Evolutionary conservation across 2,888 invertebrate genomes (phyloP), one percentile per base, ranked within the genome.

Genomic region (Agrypnus murinus): DNA sequence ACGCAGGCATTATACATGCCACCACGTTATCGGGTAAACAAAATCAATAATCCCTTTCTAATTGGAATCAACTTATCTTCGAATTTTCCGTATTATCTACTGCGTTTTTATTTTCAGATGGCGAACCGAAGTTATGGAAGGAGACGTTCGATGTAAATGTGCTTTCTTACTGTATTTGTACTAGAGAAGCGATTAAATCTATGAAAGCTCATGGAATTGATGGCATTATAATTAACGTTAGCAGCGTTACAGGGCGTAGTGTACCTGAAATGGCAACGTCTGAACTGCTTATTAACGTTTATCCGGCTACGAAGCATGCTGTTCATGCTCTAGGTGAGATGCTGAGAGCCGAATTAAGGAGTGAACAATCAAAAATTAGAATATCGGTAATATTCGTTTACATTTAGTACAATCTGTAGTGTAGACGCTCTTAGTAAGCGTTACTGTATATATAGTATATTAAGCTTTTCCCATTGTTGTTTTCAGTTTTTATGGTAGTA

Each of bases 131-230:
- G 5, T 12, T 19, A 12, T 81, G 80, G 80, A 75, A 69, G 43
- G 67, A 72, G 31, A 72, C 79, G 6, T 25, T 81, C n/a, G 77
- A 81, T 59, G 77, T 78, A 6, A 81, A 81, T 60, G 65, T 81
- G 0, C 50, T 79, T 9, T 78, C 73, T 0, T 59, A 38, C 10
- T 70, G 70, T 9, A 73, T 80, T 9, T 77, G 76, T 12, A 71
- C 75, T 9, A 66, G 76, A 32, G 77, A 78, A 67, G 76, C 76
- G 6, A 63, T 80, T 1, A 74, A 74, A 59, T 75, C 69, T 9
- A 79, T 80, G 80, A 73, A 73, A 36, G 66, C 66, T 17, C 74
- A 76, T 53, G 63, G 69, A 1, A 75, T 80, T 12, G 77, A 77
- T 45, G 70, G 70, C 12, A 34, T 65, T n/a, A 63, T 66, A 36